Evolutionary conservation across 1,140 invertebrate genomes (phyloP).

Genomic region (Lineus longissimus): DNA sequence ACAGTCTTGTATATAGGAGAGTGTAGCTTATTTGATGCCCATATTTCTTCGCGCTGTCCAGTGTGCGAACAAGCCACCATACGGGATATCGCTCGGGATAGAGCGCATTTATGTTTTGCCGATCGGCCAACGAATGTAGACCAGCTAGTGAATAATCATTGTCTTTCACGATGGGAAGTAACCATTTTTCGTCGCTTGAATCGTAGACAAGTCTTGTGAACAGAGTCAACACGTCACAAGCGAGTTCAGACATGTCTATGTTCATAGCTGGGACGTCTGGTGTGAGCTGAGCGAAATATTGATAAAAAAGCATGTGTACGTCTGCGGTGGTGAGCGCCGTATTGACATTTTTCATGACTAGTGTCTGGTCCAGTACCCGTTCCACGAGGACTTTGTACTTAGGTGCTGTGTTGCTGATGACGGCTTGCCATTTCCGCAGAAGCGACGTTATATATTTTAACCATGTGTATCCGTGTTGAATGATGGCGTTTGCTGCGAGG

Average conservation of each 20-base stretch:
- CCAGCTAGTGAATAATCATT: neutral
- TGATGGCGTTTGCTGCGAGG: conserved; percentile 4
- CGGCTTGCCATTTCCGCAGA: conserved; percentile 3
- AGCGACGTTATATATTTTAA: neutral
- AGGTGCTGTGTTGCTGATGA: neutral
- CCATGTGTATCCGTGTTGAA: conserved; percentile 6
- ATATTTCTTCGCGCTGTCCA: neutral
- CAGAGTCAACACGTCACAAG: conserved; percentile 2
- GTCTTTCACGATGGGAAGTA: conserved; percentile 5
- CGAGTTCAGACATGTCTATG: conserved; percentile 3
- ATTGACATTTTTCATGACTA: conserved; percentile 6
- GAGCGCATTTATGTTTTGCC: neutral
- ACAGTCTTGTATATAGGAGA: neutral
- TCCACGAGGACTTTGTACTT: neutral
- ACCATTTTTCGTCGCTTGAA: conserved; percentile 7
- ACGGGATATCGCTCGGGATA: neutral
- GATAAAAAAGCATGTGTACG: neutral
- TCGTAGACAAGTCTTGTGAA: conserved; percentile 3
- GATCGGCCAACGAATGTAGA: neutral
- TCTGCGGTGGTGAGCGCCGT: neutral
- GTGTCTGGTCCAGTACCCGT: conserved; percentile 2
- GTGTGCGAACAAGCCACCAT: neutral
- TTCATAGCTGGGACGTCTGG: neutral
- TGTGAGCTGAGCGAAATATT: neutral
- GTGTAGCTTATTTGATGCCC: neutral